These are phyloP conservation scores for Zenarchopterus dispar DNA, from an alignment of 2,797 vertebrate genomes.

Conservation along the genomic window DNA sequence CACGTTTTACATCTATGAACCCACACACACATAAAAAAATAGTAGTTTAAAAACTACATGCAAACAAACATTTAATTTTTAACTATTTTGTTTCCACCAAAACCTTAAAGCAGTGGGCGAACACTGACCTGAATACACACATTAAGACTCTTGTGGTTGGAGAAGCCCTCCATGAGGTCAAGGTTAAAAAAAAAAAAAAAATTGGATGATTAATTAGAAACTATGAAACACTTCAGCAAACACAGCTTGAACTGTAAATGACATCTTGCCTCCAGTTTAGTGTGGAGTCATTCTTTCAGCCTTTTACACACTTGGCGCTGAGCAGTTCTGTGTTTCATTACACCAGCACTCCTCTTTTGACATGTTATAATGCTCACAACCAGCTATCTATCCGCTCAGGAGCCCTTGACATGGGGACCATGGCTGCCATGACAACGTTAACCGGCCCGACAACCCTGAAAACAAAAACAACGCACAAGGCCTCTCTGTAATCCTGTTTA, in stretches of 20 bases:
- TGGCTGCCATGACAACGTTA: conserved; percentile 55
- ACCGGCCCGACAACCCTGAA: conserved; percentile 54
- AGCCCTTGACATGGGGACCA: conserved; percentile 63
- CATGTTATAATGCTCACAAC: conserved; percentile 37
- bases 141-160: not conserved
- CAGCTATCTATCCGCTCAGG: conserved; percentile 19
- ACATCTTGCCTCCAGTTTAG: not conserved
- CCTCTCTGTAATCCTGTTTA: conserved; percentile 39
- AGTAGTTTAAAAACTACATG: no score
- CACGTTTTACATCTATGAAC: no score
- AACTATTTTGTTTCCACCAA: not conserved
- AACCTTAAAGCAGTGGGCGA: not conserved
- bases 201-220: conserved; percentile 7
- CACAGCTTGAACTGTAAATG: not conserved
- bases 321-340: conserved; percentile 7
- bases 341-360: conserved; percentile 12
- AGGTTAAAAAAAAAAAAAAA: conserved; percentile 21
- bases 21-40: no score
- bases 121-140: not conserved
- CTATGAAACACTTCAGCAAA: not conserved
- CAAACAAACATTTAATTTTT: no score
- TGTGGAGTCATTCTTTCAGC: no score
- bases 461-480: conserved; percentile 57
- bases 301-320: not conserved
- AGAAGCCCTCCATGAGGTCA: conserved; percentile 3